Evolutionary conservation across 2,888 invertebrate genomes (phyloP), one percentile per base, ranked within the genome.

Genomic region (Aleiodes testaceus): DNA sequence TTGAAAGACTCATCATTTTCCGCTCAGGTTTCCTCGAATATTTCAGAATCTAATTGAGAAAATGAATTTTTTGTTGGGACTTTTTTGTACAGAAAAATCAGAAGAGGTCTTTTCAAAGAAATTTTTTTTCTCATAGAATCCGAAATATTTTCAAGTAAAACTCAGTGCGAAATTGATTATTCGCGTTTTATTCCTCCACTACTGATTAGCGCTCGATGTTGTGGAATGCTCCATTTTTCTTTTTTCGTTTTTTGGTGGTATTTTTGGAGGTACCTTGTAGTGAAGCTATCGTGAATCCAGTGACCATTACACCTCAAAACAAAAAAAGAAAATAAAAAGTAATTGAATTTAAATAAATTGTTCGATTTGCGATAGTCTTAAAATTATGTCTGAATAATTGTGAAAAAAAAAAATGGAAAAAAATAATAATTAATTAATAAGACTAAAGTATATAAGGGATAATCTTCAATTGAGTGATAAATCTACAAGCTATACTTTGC

Each of bases 401-500:
- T 42, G 26, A 67, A 12, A 61, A 70, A 61, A 36, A 6, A 36
- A 6, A 9, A 11, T 26, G 26, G 36, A 36, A 36, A 7, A 36
- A 36, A 36, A 26, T 5, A 26, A 26, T 36, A 42, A 66, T 49
- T 44, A 68, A 67, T 69, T 65, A 65, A 65, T 69, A 67, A 73
- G 65, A 66, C 42, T 68, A 45, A 71, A 59, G 59, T 59, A 14
- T 67, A 61, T 52, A 61, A 65, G 52, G 30, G 18, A 70, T 66
- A 74, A 65, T 50, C 45, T 30, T 69, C 45, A 71, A 68, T 75
- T 65, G 72, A 67, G 69, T 69, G 72, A 72, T 45, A 73, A 69
- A 78, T 89, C 87, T 93, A 94, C 93, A 93, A 93, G 92, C 94
- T 94, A 94, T 94, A 94, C 94, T 94, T 94, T 94, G 94, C 94